Evolutionary conservation across 1,140 invertebrate genomes (phyloP), one percentile per base, ranked within the genome.

Genomic region (Drosophila elegans): DNA sequence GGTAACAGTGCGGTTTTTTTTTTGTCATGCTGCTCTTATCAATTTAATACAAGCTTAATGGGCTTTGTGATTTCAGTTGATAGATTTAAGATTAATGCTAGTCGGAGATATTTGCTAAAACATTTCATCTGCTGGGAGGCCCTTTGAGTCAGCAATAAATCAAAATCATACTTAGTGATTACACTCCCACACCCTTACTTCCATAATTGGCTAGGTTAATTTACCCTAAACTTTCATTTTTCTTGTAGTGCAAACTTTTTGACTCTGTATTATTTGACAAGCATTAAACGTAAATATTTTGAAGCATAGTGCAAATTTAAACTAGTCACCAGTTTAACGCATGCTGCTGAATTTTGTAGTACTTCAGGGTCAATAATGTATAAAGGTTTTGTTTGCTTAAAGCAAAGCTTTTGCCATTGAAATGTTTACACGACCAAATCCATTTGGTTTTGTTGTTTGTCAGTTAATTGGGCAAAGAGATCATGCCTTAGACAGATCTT

Each of bases 1-100:
- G 78, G 66, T 83, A 82, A 88, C 83, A 83, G 79, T 82, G 80
- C 80, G 54, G 45, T 54, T 41, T 78, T 38, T 7, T 48, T 53
- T 27, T 36, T 61, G 13, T 55, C 13, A 32, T 61, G 55, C 38
- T 32, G n/a, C 32, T 45, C 52, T 79, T 74, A 53, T 39, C 55
- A 61, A n/a, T 45, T 68, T 13, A 61, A 64, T 48, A 42, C 46
- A 76, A 55, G 51, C 45, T 45, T 66, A 36, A 45, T 32, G 59
- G 78, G 77, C 29, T 36, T 68, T 34, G 59, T 36, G 55, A 48
- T 54, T 61, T 61, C 52, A 44, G 76, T 32, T 61, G 55, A 55
- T 63, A 41, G 54, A 36, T 72, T 55, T 67, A 56, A 16, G 38
- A 42, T 63, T 44, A 42, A 55, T 53, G 38, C 55, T 68, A 68